phyloP scores from a whole-genome alignment of 1,140 invertebrate species.

The Conus ventricosus region DNA sequence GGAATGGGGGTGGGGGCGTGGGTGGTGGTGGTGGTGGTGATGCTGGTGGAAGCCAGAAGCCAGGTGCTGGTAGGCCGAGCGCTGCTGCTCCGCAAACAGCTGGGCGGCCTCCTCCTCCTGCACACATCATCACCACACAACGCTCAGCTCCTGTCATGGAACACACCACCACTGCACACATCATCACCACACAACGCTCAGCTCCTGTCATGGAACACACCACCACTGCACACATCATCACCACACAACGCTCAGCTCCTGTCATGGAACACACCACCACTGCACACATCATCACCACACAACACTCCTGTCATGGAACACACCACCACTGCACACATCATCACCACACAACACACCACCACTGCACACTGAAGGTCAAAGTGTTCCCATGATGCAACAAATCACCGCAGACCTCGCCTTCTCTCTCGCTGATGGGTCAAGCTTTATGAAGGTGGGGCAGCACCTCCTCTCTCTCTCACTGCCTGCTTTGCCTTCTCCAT shows the following conservation, averaged over 20 bases:
- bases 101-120: constrained; percentile 66
- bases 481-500: no score
- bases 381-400: no score
- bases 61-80: constrained; percentile 50
- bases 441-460: no score
- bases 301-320: no score
- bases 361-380: no score
- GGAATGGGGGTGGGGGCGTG: constrained; percentile 60
- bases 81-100: constrained; percentile 58
- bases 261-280: no score
- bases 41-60: constrained; percentile 49
- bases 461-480: no score
- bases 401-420: no score
- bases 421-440: no score
- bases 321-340: neutral
- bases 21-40: constrained; percentile 54
- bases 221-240: neutral
- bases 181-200: neutral
- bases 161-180: constrained; percentile 5
- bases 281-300: no score
- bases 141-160: neutral
- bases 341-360: neutral
- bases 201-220: neutral
- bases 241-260: no score
- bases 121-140: constrained; percentile 36